Evolutionary conservation across 2,113 vertebrate genomes (phyloP), one percentile per base, ranked within the genome.

Genomic region (Sebastes schlegelii): DNA sequence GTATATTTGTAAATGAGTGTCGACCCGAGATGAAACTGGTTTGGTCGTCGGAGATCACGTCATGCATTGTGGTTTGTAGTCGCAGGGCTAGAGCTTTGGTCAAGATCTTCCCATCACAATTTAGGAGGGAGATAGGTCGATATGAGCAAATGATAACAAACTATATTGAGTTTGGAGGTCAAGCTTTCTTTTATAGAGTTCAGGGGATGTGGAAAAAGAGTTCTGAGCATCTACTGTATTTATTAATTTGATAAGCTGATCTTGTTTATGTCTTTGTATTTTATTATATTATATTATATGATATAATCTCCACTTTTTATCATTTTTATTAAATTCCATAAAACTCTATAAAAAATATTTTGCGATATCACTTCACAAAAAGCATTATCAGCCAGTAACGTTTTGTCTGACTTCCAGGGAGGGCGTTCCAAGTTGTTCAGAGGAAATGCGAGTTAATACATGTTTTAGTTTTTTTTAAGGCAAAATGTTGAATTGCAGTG

Each of bases 121-220:
- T 34, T 34, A 34, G 34, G 34, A 34, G 34, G 34, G 34, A 34
- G 34, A 34, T 34, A 34, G 34, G 34, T 34, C 34, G 4, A 34
- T 34, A 34, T 34, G 34, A 34, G 34, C 34, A 17, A 51, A 66
- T 80, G 42, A 58, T 42, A 46, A 2, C 8, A 40, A 46, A 40
- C 57, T 49, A 2, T 70, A 76, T 34, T 54, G 48, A 21, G n/a
- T 74, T 74, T 74, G 64, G 6, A 68, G 42, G 40, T 77, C 52
- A 9, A 67, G 23, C 17, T 71, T 62, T 8, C 6, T 45, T 71
- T 79, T 71, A 2, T 52, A 52, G 5, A 79, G 5, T 10, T 79
- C 57, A 19, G 34, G 58, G 57, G 67, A 79, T 13, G 46, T 43
- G 8, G 43, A 49, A 1, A 23, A 3, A 23, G 13, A 77, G 40